phyloP scores from a whole-genome alignment of 2,888 invertebrate species.

The Drosophila quasianomalipes region DNA sequence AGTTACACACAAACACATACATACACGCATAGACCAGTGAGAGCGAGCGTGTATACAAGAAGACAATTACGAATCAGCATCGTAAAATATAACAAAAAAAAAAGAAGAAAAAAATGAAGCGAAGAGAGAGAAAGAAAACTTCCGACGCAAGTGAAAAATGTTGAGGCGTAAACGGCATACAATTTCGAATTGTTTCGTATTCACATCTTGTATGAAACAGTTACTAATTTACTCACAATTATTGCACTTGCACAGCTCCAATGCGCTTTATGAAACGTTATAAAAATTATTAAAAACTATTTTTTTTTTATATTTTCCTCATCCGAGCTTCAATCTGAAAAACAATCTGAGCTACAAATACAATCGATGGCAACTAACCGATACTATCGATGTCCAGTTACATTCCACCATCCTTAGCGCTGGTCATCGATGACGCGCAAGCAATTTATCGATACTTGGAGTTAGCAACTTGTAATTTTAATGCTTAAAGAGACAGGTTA shows the following conservation, averaged over 20 bases:
- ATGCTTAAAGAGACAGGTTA: background rate
- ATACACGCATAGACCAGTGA: constrained; percentile 35
- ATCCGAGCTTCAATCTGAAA: constrained; percentile 74
- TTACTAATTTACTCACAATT: constrained; percentile 69
- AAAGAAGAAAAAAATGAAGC: constrained; percentile 37
- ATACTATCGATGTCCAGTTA: constrained; percentile 26
- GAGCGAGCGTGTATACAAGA: constrained; percentile 72
- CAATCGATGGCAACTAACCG: constrained; percentile 49
- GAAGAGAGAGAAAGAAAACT: constrained; percentile 54
- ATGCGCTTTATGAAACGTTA: constrained; percentile 63
- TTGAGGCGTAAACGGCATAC: constrained; percentile 49
- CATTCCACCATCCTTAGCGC: background rate
- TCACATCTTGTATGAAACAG: constrained; percentile 38
- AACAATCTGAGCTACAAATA: constrained; percentile 58
- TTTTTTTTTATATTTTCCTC: constrained; percentile 61
- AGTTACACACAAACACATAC: constrained; percentile 43
- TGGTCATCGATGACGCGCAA: constrained; percentile 20
- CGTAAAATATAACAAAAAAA: constrained; percentile 72
- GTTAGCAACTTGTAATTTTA: background rate
- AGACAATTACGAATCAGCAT: constrained; percentile 79
- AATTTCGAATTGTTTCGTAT: constrained; percentile 16
- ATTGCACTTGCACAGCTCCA: constrained; percentile 74
- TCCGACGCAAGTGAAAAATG: constrained; percentile 68
- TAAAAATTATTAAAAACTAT: constrained; percentile 58
- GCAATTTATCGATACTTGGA: constrained; percentile 25